These are phyloP conservation scores for Okamejei kenojei DNA, from an alignment of 2,797 vertebrate genomes.

Conservation along the genomic window DNA sequence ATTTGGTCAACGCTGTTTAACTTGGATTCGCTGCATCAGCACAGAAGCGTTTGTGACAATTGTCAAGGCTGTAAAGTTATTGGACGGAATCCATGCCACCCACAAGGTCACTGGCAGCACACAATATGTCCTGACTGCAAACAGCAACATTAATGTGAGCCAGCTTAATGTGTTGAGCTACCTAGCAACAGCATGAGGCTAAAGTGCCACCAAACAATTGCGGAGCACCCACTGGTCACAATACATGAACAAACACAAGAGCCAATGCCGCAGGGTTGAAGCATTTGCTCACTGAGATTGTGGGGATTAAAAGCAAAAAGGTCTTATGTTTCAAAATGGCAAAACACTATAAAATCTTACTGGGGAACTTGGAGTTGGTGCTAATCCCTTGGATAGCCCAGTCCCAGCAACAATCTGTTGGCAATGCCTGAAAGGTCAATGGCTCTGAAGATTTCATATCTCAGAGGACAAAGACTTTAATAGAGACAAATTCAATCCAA, in stretches of 20 bases:
- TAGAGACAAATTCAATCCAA: slow-evolving; percentile 13
- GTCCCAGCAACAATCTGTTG: neutral
- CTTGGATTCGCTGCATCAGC: neutral
- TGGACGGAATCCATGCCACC: neutral
- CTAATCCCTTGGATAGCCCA: neutral
- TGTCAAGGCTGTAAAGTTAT: neutral
- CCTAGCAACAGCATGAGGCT: neutral
- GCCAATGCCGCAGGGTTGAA: too few relatives aligned
- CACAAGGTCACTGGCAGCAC: slow-evolving; percentile 21
- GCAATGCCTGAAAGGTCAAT: slow-evolving; percentile 1
- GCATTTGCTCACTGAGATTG: neutral
- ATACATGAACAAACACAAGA: neutral
- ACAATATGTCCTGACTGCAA: neutral
- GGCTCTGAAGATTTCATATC: neutral
- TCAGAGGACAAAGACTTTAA: neutral
- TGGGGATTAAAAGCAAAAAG: neutral
- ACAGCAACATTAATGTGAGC: neutral
- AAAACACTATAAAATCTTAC: neutral
- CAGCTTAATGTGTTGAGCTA: neutral
- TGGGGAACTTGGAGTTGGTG: neutral
- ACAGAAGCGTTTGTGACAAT: neutral
- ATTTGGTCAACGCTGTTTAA: neutral
- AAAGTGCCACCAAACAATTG: neutral
- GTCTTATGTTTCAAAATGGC: neutral
- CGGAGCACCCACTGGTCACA: neutral